A percentile compares a stretch with the other conserved stretches of the same genome.
phyloP scores from a whole-genome alignment of 1,140 invertebrate species.

The Physella acuta region DNA sequence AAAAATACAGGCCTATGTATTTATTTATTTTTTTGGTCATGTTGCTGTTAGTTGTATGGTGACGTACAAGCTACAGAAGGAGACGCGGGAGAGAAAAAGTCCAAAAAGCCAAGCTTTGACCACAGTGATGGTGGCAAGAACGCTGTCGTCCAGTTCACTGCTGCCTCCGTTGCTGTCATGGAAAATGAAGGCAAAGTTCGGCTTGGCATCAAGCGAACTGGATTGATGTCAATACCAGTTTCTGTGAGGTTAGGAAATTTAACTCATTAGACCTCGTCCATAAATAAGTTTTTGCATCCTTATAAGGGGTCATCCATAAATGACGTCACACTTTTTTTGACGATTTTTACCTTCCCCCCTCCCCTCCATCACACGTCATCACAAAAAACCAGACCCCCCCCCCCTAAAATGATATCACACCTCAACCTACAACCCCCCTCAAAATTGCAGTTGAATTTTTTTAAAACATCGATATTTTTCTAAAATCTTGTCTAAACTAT shows the following conservation, averaged over 20 bases:
- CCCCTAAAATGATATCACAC: too few species aligned
- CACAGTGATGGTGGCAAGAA: slow-evolving; percentile 52
- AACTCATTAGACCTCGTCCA: too few species aligned
- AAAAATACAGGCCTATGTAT: background rate
- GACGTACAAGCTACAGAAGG: slow-evolving; percentile 38
- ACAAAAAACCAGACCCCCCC: too few species aligned
- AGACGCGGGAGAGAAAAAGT: slow-evolving; percentile 11
- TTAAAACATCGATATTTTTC: too few species aligned
- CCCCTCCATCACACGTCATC: too few species aligned
- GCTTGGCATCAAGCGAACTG: slow-evolving; percentile 64
- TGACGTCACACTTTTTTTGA: too few species aligned
- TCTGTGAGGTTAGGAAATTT: slow-evolving; percentile 61
- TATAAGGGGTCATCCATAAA: too few species aligned
- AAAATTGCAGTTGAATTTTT: too few species aligned
- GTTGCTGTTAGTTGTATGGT: slow-evolving; percentile 35
- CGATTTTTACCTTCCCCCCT: too few species aligned
- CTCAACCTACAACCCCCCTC: too few species aligned
- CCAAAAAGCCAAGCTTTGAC: slow-evolving; percentile 11
- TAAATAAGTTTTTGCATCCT: too few species aligned
- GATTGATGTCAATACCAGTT: slow-evolving; percentile 61
- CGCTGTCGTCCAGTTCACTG: slow-evolving; percentile 67
- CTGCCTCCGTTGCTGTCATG: slow-evolving; percentile 65
- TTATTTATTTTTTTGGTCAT: background rate
- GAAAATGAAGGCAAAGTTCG: slow-evolving; percentile 68
- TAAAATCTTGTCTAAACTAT: too few species aligned